These are phyloP conservation scores for Gobio gobio DNA, from an alignment of 2,113 vertebrate species.

Conservation along the genomic window DNA sequence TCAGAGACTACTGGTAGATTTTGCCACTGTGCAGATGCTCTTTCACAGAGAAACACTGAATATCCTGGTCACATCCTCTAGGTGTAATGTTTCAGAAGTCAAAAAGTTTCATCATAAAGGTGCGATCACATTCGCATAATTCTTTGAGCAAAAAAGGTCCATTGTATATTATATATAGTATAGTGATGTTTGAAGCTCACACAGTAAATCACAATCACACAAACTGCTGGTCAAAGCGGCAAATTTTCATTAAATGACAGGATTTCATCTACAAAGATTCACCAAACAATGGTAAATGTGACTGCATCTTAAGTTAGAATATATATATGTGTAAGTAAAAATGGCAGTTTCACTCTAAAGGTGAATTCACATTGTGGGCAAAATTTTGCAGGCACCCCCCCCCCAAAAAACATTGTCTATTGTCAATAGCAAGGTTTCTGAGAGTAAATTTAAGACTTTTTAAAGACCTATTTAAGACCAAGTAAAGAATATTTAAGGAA, in stretches of 20 bases:
- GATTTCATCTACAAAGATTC: not conserved
- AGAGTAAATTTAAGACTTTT: no score
- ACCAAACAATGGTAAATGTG: not conserved
- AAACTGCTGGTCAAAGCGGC: not conserved
- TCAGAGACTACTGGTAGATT: conserved; percentile 41
- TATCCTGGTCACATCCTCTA: not conserved
- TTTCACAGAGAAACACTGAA: not conserved
- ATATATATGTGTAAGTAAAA: no score
- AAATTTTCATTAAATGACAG: not conserved
- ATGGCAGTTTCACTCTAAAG: not conserved
- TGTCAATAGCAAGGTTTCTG: not conserved
- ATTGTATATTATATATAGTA: not conserved
- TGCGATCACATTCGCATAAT: not conserved
- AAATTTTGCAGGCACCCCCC: not conserved
- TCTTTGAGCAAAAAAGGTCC: not conserved
- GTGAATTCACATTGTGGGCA: not conserved
- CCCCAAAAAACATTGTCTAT: not conserved
- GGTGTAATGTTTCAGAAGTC: not conserved
- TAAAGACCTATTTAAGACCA: no score
- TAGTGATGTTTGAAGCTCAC: not conserved
- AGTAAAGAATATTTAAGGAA: no score
- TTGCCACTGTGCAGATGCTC: conserved; percentile 12
- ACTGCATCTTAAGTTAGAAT: not conserved
- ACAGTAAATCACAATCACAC: not conserved
- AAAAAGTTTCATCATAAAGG: not conserved